A percentile compares a stretch with the other conserved stretches of the same genome.
Conservation (phyloP, 2,113 vertebrate genomes). For the Ptychochromis oligacanthus region DNA sequence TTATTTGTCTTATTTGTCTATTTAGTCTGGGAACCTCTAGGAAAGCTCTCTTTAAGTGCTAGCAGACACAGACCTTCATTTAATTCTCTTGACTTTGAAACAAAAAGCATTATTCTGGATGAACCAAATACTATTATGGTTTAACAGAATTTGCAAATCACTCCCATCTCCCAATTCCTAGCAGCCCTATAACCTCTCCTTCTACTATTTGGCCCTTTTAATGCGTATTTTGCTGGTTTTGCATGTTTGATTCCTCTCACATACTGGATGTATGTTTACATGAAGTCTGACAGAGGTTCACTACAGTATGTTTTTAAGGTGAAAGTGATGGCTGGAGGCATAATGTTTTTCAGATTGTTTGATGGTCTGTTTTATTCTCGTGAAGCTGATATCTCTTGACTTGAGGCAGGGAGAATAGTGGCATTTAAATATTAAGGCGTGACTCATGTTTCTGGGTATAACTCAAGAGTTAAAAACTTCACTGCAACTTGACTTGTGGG, state of each 20-base stretch:
- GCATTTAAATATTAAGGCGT: not conserved
- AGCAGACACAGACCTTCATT: not conserved
- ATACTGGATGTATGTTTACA: not conserved
- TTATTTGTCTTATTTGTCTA: conserved; percentile 9
- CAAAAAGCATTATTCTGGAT: not conserved
- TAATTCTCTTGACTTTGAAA: not conserved
- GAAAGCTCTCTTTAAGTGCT: not conserved
- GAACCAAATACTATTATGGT: not conserved
- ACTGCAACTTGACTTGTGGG: not conserved
- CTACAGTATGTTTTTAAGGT: not conserved
- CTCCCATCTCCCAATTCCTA: not conserved
- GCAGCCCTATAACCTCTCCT: not conserved
- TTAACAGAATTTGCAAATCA: not conserved
- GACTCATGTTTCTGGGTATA: not conserved
- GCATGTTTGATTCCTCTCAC: not conserved
- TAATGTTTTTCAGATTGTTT: not conserved
- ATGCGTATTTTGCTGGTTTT: not conserved
- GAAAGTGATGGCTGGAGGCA: not conserved
- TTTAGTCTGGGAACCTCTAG: conserved; percentile 7
- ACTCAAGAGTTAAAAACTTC: not conserved
- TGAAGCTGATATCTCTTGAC: not conserved
- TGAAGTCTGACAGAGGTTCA: not conserved
- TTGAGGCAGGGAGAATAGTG: not conserved
- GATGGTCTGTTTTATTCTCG: not conserved
- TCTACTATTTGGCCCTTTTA: not conserved